Evolutionary conservation across 2,888 invertebrate species (phyloP).

Genomic region (Drosophila borealis): DNA sequence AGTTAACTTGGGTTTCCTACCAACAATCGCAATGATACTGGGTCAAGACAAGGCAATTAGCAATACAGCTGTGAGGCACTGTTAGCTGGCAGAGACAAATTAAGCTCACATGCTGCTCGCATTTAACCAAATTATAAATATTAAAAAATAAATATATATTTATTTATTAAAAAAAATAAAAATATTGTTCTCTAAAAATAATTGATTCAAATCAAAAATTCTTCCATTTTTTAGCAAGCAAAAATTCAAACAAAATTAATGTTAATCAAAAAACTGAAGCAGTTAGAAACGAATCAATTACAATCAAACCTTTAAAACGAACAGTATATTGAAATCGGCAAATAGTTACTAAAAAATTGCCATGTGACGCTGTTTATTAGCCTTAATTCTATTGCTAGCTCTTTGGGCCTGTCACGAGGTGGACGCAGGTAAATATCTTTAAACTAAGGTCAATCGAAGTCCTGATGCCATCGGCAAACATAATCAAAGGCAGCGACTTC

Average conservation of each 20-base stretch:
- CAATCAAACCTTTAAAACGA: too few species aligned
- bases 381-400: neutral
- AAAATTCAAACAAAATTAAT: too few species aligned
- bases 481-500: too few species aligned
- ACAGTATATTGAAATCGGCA: neutral
- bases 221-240: too few species aligned
- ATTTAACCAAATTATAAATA: too few species aligned
- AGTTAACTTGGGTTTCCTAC: conserved; percentile 31
- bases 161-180: too few species aligned
- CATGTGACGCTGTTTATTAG: neutral
- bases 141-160: neutral
- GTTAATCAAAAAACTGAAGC: too few species aligned
- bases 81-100: neutral
- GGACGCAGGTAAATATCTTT: neutral
- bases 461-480: too few species aligned
- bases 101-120: too few species aligned
- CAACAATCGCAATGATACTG: conserved; percentile 24
- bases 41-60: conserved; percentile 44
- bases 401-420: neutral
- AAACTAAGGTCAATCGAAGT: too few species aligned
- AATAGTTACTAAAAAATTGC: neutral
- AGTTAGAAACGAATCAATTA: neutral
- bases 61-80: conserved; percentile 20
- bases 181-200: too few species aligned
- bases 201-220: too few species aligned